These are phyloP conservation scores for Morpho deidamia DNA, from an alignment of 2,888 invertebrate genomes.

Conservation along the genomic window DNA sequence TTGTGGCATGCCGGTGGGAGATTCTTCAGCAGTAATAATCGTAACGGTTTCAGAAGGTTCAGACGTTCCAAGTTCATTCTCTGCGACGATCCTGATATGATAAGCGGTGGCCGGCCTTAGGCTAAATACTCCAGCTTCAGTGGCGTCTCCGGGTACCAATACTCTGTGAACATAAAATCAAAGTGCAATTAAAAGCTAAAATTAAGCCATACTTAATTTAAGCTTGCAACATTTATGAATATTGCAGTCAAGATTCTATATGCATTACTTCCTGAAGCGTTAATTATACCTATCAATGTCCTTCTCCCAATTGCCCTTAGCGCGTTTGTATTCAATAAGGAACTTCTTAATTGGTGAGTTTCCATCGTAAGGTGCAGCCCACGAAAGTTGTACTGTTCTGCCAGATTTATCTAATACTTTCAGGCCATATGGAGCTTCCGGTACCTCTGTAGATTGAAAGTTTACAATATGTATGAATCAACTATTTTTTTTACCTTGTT, in stretches of 20 bases:
- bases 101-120: slow-evolving; percentile 94
- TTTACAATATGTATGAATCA: too few relatives aligned
- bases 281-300: slow-evolving; percentile 83
- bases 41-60: slow-evolving; percentile 95
- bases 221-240: background rate
- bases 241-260: too few relatives aligned
- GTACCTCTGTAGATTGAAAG: slow-evolving; percentile 81
- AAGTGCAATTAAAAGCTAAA: background rate
- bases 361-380: slow-evolving; percentile 95
- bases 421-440: slow-evolving; percentile 92
- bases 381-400: slow-evolving; percentile 92
- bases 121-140: slow-evolving; percentile 93
- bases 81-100: slow-evolving; percentile 94
- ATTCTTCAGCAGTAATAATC: slow-evolving; percentile 97
- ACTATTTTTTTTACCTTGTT: background rate
- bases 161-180: slow-evolving; percentile 71
- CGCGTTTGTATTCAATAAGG: slow-evolving; percentile 94
- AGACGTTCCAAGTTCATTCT: slow-evolving; percentile 95
- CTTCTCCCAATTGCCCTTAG: slow-evolving; percentile 83
- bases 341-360: slow-evolving; percentile 94
- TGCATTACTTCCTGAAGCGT: too few relatives aligned
- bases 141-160: slow-evolving; percentile 92
- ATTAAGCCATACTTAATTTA: background rate
- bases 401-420: slow-evolving; percentile 95
- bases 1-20: slow-evolving; percentile 89